Percentiles rank a stretch among this genome's conserved stretches.
phyloP scores from a whole-genome alignment of 2,113 vertebrate genomes.

The Sinocyclocheilus maitianheensis region DNA sequence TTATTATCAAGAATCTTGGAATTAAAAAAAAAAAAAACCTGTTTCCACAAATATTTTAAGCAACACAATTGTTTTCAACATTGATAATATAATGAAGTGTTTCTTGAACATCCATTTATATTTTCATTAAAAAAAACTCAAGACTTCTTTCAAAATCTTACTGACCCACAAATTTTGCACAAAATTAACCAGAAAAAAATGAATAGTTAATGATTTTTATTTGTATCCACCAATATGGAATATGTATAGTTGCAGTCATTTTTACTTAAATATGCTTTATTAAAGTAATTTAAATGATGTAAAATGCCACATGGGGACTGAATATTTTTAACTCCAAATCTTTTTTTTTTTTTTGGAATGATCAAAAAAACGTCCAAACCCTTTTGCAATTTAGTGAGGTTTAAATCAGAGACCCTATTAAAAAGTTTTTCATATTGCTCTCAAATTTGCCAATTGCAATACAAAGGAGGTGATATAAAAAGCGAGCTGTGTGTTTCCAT shows the following conservation, averaged over 20 bases:
- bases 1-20: too few species aligned
- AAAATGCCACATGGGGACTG: not conserved
- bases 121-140: too few species aligned
- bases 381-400: not conserved
- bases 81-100: too few species aligned
- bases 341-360: too few species aligned
- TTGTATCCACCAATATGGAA: not conserved
- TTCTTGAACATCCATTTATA: too few species aligned
- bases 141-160: too few species aligned
- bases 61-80: too few species aligned
- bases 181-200: not conserved
- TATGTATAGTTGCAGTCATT: not conserved
- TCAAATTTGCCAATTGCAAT: not conserved
- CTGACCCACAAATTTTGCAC: not conserved
- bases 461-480: not conserved
- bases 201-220: not conserved
- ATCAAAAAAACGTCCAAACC: too few species aligned
- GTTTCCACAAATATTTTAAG: too few species aligned
- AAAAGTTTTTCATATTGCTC: not conserved
- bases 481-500: constrained; percentile 57
- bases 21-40: too few species aligned
- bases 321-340: not conserved
- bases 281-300: not conserved
- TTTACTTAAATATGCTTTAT: not conserved
- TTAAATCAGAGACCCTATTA: not conserved